Conservation (phyloP, 2,888 invertebrate genomes). For the Lithophane socia region DNA sequence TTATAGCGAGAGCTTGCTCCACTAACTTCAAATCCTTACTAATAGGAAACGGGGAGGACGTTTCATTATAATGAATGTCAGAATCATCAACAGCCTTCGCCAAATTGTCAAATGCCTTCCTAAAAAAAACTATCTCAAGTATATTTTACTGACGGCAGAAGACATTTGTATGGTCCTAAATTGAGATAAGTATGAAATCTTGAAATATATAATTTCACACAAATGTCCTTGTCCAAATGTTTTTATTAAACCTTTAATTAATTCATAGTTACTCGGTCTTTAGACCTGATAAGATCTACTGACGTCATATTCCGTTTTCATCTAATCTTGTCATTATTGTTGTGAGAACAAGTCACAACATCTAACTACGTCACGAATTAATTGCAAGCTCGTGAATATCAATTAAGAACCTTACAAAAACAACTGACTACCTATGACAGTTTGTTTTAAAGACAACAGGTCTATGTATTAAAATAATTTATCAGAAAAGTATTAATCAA, state of each 20-base stretch:
- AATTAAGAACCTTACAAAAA: slow-evolving; percentile 52
- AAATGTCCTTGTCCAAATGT: slow-evolving; percentile 4
- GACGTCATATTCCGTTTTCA: slow-evolving; percentile 63
- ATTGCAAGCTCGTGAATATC: slow-evolving; percentile 58
- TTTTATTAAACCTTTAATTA: slow-evolving; percentile 46
- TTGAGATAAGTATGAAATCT: slow-evolving; percentile 19
- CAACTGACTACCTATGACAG: slow-evolving; percentile 38
- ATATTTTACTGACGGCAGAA: slow-evolving; percentile 13
- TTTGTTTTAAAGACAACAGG: slow-evolving; percentile 36
- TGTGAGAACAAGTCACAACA: slow-evolving; percentile 55
- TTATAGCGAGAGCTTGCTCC: slow-evolving; percentile 8
- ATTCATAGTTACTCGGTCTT: slow-evolving; percentile 44
- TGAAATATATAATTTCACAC: slow-evolving; percentile 14
- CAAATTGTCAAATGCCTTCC: not conserved
- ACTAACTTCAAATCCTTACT: slow-evolving; percentile 5
- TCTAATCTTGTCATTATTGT: slow-evolving; percentile 58
- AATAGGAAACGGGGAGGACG: slow-evolving; percentile 45
- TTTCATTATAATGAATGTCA: slow-evolving; percentile 29
- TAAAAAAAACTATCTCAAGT: not conserved
- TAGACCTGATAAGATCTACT: slow-evolving; percentile 53
- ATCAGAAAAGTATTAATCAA: slow-evolving; percentile 38
- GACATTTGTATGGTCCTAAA: not conserved
- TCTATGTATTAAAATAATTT: slow-evolving; percentile 38
- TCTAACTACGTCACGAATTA: slow-evolving; percentile 62
- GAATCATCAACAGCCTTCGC: slow-evolving; percentile 20